phyloP scores from a whole-genome alignment of 2,888 invertebrate species.

The Apamea sordens region DNA sequence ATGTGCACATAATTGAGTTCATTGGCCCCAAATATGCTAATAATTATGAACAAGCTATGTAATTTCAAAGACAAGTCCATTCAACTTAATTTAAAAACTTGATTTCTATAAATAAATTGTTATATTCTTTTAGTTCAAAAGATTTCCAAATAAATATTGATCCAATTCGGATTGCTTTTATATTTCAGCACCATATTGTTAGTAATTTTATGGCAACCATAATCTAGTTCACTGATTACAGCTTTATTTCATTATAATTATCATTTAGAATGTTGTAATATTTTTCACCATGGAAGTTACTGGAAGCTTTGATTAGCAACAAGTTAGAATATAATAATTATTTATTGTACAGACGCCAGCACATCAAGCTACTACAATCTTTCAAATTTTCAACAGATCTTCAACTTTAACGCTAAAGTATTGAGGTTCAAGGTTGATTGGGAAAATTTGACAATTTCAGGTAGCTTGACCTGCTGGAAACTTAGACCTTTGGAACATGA shows the following conservation, averaged over 20 bases:
- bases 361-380: too few species aligned
- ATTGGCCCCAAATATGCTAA: constrained; percentile 7
- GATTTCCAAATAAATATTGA: background rate
- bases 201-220: background rate
- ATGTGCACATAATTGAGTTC: background rate
- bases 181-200: too few species aligned
- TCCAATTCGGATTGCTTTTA: background rate
- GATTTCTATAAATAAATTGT: background rate
- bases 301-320: background rate
- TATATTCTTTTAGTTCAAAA: background rate
- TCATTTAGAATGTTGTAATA: background rate
- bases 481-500: too few species aligned
- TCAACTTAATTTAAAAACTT: background rate
- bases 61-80: background rate
- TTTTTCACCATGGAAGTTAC: constrained; percentile 2
- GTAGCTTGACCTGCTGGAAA: too few species aligned
- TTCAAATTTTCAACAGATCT: too few species aligned
- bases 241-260: background rate
- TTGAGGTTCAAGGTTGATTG: too few species aligned
- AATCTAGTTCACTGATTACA: background rate
- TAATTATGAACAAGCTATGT: background rate
- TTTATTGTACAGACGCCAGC: too few species aligned
- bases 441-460: too few species aligned
- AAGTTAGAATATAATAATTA: background rate
- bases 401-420: too few species aligned